Evolutionary conservation across 2,797 vertebrate genomes (phyloP), one percentile per base, ranked within the genome.

Genomic region (Arrhamphus sclerolepis): DNA sequence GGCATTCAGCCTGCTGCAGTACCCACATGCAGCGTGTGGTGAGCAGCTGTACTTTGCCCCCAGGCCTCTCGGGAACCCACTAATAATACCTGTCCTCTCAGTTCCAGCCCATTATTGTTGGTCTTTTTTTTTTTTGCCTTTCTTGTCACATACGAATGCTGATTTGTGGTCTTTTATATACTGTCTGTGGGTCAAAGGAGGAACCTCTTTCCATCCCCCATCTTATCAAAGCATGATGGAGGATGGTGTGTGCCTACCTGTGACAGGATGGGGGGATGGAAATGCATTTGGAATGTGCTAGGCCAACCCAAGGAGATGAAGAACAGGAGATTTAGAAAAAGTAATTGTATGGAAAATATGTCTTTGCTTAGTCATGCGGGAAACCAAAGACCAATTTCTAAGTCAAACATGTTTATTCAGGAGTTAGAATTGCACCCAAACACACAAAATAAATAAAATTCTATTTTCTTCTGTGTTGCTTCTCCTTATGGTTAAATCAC

Each of bases 21-120:
- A 68, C 63, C 54, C 67, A 62, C 50, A 62, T 40, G 54, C 72
- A 57, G 61, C 26, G 56, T 22, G 53, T 60, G 46, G 46, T 19
- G 51, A 46, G 55, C 77, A 80, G 82, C 80, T 74, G 64, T 69
- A 65, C 31, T 1, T 26, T 56, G 66, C 46, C 70, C 66, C 56
- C 50, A 13, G 41, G 70, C 52, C 84, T 70, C 81, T 47, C 2
- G 48, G 80, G 81, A 73, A 43, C 51, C 54, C 51, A 55, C 61
- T 87, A 87, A 85, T 80, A 78, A 82, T 68, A 81, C 72, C 66
- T 77, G 78, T 73, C 74, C 70, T 75, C 71, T 76, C 70, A 68
- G 28, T 84, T 78, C 52, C 66, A 77, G 62, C 72, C 72, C 59
- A 77, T 82, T 72, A 75, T 70, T 83, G 62, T 39, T 72, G 81